Conservation (phyloP, 1,140 invertebrate genomes). For the Papilio helenus region DNA sequence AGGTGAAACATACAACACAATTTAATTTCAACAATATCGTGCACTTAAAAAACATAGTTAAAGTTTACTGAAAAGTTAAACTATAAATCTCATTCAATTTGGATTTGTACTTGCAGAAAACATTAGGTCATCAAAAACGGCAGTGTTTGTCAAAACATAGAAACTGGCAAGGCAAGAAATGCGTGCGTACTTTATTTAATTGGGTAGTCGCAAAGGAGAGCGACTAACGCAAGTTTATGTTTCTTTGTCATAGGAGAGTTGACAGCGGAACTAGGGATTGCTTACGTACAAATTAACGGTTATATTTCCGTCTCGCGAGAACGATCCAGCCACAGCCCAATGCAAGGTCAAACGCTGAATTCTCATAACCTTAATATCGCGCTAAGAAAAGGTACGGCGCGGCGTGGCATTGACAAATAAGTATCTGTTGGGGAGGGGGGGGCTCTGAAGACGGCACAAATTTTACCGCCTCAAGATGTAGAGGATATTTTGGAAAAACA, state of each 20-base stretch:
- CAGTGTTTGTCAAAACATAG: constrained; percentile 80
- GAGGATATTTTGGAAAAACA: no score
- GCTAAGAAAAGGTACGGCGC: constrained; percentile 36
- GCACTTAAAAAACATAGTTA: constrained; percentile 81
- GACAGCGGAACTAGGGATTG: constrained; percentile 66
- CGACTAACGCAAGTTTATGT: constrained; percentile 58
- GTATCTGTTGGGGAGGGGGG: constrained; percentile 62
- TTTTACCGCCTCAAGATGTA: no score
- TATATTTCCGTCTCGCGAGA: constrained; percentile 60
- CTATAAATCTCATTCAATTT: constrained; percentile 81
- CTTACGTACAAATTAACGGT: constrained; percentile 50
- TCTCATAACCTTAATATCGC: constrained; percentile 42
- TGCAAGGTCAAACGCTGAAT: constrained; percentile 51
- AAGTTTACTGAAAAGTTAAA: constrained; percentile 79
- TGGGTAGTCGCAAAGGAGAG: constrained; percentile 47
- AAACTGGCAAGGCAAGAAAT: constrained; percentile 80
- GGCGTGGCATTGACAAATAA: constrained; percentile 62
- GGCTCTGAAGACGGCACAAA: no score
- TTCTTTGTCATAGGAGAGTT: constrained; percentile 78
- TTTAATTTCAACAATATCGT: constrained; percentile 80
- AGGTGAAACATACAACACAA: constrained; percentile 81
- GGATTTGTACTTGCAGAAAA: constrained; percentile 82
- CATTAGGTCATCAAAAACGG: constrained; percentile 75
- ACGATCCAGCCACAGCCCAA: constrained; percentile 60
- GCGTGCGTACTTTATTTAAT: constrained; percentile 75